phyloP scores from a whole-genome alignment of 2,888 invertebrate genomes.

The Disparrhopalites patrizii region DNA sequence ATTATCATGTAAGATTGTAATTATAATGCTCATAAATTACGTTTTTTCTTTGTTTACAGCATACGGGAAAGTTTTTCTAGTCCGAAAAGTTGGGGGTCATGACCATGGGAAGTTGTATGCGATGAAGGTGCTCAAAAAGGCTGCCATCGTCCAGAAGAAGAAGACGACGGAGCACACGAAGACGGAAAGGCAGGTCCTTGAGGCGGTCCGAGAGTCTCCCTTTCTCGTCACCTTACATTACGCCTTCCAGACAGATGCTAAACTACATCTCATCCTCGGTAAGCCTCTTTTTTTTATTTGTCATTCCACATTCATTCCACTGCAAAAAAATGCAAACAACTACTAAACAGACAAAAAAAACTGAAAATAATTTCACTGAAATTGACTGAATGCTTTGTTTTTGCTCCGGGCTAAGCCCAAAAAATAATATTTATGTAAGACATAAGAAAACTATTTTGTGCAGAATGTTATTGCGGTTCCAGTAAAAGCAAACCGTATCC shows the following conservation, averaged over 20 bases:
- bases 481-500: too few species aligned
- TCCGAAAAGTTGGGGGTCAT: slow-evolving; percentile 75
- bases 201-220: slow-evolving; percentile 88
- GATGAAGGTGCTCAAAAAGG: slow-evolving; percentile 97
- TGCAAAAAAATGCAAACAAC: too few species aligned
- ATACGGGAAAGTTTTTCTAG: slow-evolving; percentile 93
- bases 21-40: background rate
- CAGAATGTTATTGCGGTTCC: too few species aligned
- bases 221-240: slow-evolving; percentile 96
- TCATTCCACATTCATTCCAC: too few species aligned
- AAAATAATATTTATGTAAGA: too few species aligned
- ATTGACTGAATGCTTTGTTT: too few species aligned
- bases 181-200: slow-evolving; percentile 94
- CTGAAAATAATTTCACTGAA: too few species aligned
- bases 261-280: slow-evolving; percentile 95
- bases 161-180: slow-evolving; percentile 96
- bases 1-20: too few species aligned
- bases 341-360: too few species aligned
- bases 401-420: too few species aligned
- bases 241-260: slow-evolving; percentile 96
- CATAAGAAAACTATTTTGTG: too few species aligned
- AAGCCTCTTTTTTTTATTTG: too few species aligned
- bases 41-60: slow-evolving; percentile 58
- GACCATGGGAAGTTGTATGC: slow-evolving; percentile 91
- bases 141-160: slow-evolving; percentile 87